A percentile compares a stretch with the other conserved stretches of the same genome.
These are phyloP conservation scores for Melipona quadrifasciata DNA, from an alignment of 1,140 invertebrate species.

Conservation along the genomic window DNA sequence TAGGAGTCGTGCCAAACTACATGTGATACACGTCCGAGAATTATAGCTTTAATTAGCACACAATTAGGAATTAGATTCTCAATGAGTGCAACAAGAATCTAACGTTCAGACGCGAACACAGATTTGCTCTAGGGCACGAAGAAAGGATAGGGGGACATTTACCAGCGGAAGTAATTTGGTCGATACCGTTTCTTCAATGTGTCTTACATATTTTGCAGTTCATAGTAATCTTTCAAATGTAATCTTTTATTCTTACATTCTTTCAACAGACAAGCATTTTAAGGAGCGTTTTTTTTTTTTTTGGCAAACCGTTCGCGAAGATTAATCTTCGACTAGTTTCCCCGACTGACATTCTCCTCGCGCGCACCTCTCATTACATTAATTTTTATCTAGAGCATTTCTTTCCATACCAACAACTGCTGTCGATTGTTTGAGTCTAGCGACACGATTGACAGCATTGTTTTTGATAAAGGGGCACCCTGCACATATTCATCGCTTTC, in stretches of 20 bases:
- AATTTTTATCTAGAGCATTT: constrained; percentile 24
- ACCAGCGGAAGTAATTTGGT: constrained; percentile 59
- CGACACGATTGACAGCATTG: constrained; percentile 92
- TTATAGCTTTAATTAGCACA: constrained; percentile 64
- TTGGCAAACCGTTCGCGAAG: constrained; percentile 30
- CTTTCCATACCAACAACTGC: constrained; percentile 26
- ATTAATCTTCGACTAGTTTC: constrained; percentile 33
- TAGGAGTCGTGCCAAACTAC: constrained; percentile 55
- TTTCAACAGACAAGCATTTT: constrained; percentile 32
- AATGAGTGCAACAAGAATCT: constrained; percentile 14
- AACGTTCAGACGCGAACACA: constrained; percentile 6
- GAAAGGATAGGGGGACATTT: constrained; percentile 32
- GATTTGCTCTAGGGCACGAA: not conserved
- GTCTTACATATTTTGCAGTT: not conserved
- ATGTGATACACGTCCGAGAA: constrained; percentile 47
- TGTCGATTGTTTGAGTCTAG: constrained; percentile 47
- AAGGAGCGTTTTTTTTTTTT: constrained; percentile 27
- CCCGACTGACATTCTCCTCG: constrained; percentile 11
- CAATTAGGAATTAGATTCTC: constrained; percentile 49
- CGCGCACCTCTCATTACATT: constrained; percentile 20
- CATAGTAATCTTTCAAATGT: constrained; percentile 18
- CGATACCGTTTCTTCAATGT: constrained; percentile 48
- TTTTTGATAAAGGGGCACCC: constrained; percentile 89
- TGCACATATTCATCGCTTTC: constrained; percentile 91
- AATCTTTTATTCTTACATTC: not conserved